These are phyloP conservation scores for Augochlorella aurata DNA, from an alignment of 2,888 invertebrate genomes.

Conservation along the genomic window DNA sequence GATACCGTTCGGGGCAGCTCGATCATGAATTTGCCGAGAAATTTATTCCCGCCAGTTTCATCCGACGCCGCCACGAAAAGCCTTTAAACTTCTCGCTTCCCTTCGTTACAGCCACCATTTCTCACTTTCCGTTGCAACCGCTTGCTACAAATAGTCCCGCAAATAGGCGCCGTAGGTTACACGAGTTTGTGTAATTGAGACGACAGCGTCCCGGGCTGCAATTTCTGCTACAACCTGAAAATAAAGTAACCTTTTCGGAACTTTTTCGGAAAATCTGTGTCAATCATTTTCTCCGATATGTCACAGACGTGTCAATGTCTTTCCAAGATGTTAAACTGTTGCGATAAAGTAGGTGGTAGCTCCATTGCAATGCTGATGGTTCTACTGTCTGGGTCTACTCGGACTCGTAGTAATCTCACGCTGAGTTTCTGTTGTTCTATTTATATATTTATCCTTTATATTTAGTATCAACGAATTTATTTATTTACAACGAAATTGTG, in stretches of 20 bases:
- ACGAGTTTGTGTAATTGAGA: constrained; percentile 7
- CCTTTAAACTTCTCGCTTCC: constrained; percentile 56
- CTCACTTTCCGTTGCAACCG: constrained; percentile 51
- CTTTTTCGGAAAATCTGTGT: not conserved
- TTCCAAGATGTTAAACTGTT: no score
- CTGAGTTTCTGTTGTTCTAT: no score
- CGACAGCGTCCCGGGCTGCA: not conserved
- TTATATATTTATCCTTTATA: no score
- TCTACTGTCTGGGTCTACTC: no score
- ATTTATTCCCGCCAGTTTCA: constrained; percentile 58
- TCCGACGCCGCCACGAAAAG: constrained; percentile 43
- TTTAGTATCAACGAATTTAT: no score
- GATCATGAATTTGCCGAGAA: constrained; percentile 58
- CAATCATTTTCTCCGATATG: not conserved
- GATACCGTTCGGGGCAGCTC: constrained; percentile 50
- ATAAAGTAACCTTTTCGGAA: not conserved
- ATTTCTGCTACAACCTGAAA: not conserved
- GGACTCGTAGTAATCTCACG: no score
- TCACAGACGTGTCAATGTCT: no score
- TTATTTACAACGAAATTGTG: no score
- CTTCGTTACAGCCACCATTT: constrained; percentile 57
- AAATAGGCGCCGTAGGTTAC: constrained; percentile 8
- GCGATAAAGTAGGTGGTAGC: no score
- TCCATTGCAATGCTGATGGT: no score
- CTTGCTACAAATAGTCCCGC: constrained; percentile 37